Evolutionary conservation across 2,888 invertebrate genomes (phyloP).

Genomic region (Tricholauxania praeusta): DNA sequence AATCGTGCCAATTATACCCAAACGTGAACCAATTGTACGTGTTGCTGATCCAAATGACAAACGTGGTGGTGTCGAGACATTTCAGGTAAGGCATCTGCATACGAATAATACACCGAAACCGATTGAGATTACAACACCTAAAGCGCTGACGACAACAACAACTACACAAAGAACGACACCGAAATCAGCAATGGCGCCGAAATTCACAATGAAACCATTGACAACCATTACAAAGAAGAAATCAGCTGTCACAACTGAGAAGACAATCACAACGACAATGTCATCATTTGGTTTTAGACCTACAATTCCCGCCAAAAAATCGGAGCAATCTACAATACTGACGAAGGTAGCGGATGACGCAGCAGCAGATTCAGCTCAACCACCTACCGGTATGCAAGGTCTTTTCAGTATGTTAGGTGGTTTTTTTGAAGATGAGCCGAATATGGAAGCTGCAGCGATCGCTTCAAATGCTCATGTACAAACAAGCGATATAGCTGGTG

Average conservation of each 20-base stretch:
- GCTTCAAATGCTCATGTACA: neutral
- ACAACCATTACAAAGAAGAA: slow-evolving; percentile 24
- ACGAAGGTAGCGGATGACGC: neutral
- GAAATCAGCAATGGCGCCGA: slow-evolving; percentile 33
- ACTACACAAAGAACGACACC: slow-evolving; percentile 36
- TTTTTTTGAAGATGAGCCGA: slow-evolving; percentile 59
- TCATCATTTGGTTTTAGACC: slow-evolving; percentile 17
- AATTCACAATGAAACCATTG: slow-evolving; percentile 35
- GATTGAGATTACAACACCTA: slow-evolving; percentile 44
- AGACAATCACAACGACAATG: slow-evolving; percentile 36
- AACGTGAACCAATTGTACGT: slow-evolving; percentile 63
- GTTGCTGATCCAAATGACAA: slow-evolving; percentile 61
- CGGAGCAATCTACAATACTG: slow-evolving; percentile 20
- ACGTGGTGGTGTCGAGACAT: slow-evolving; percentile 61
- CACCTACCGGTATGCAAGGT: slow-evolving; percentile 58
- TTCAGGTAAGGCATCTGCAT: slow-evolving; percentile 66
- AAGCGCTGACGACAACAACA: slow-evolving; percentile 47
- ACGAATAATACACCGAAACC: slow-evolving; percentile 56
- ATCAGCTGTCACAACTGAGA: slow-evolving; percentile 32
- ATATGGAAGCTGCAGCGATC: neutral
- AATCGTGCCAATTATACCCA: slow-evolving; percentile 65
- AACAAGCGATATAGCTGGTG: slow-evolving; percentile 45
- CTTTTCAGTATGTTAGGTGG: slow-evolving; percentile 64
- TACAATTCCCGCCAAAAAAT: neutral
- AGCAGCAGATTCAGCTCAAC: slow-evolving; percentile 27